Evolutionary conservation across 2,888 invertebrate genomes (phyloP).

Genomic region (Eupithecia subumbrata): DNA sequence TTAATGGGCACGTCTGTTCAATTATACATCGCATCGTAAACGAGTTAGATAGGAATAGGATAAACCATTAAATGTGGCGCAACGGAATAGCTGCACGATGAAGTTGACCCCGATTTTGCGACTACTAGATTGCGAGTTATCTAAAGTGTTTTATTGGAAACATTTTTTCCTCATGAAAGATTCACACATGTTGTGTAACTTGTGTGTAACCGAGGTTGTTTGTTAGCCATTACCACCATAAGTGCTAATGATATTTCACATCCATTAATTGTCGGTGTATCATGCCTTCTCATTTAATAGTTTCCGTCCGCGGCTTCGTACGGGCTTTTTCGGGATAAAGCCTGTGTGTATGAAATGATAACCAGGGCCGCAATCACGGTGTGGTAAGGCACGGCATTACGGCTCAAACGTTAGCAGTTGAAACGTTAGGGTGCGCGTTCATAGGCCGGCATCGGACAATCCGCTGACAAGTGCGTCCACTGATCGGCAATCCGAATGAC

Average conservation of each 20-base stretch:
- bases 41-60: slow-evolving; percentile 55
- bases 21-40: slow-evolving; percentile 64
- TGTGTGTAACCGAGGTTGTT: slow-evolving; percentile 18
- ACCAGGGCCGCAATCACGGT: too few species aligned
- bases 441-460: too few species aligned
- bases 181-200: slow-evolving; percentile 25
- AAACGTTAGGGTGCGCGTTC: too few species aligned
- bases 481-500: too few species aligned
- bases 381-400: too few species aligned
- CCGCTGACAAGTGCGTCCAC: too few species aligned
- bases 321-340: neutral
- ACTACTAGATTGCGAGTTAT: slow-evolving; percentile 29
- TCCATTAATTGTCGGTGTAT: slow-evolving; percentile 17
- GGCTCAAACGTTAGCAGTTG: too few species aligned
- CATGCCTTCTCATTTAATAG: slow-evolving; percentile 4
- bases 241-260: slow-evolving; percentile 32
- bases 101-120: slow-evolving; percentile 54
- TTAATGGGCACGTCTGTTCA: slow-evolving; percentile 66
- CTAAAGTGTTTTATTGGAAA: slow-evolving; percentile 24
- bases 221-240: slow-evolving; percentile 18
- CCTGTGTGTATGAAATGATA: too few species aligned
- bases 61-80: slow-evolving; percentile 60
- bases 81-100: slow-evolving; percentile 56
- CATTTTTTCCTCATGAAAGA: slow-evolving; percentile 13
- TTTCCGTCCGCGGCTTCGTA: neutral